Base-by-base conservation (phyloP, 2,797 vertebrate species). In the Pagetopsis macropterus region DNA sequence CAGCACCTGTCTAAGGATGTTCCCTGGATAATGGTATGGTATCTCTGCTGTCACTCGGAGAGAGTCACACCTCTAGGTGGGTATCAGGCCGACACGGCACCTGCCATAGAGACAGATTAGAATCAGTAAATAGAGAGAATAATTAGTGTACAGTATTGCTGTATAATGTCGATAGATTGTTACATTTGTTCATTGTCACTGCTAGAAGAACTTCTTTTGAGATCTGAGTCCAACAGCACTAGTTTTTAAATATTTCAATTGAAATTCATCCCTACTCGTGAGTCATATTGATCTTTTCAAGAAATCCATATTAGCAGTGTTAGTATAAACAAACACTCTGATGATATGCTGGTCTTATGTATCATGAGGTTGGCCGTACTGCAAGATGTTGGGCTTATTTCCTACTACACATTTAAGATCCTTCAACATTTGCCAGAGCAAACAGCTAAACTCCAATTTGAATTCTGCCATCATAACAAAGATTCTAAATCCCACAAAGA, bases 61-160 rank as follows among this genome's bases (percentile, higher is more conserved):
- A 96, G 94, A 96, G 95, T 96, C 71, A 91, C 91, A 81, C 96
- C 95, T 83, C 58, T 96, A 95, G 95, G 95, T 97, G 87, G 93
- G 95, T 93, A 90, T 64, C n/a, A 10, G 49, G 23, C 37, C 33
- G n/a, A 14, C 31, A 6, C 49, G 45, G 56, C 17, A 21, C 31
- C 59, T 41, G n/a, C 19, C 49, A 2, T 66, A 15, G 21, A 74
- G 7, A 50, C 56, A 19, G 17, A 23, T 37, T 37, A 37, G 33
- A 37, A 37, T 40, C 27, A 44, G 46, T 13, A 37, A 44, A 59
- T 5, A 14, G 17, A 52, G 10, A 9, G 51, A 67, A 2, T 0
- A 0, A 14, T 46, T 40, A 51, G 52, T 37, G 55, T n/a, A 8
- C 8, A 16, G n/a, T 6, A 3, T 5, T 49, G 21, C 46, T 31